phyloP scores from a whole-genome alignment of 2,888 invertebrate species.

The Adela reaumurella region DNA sequence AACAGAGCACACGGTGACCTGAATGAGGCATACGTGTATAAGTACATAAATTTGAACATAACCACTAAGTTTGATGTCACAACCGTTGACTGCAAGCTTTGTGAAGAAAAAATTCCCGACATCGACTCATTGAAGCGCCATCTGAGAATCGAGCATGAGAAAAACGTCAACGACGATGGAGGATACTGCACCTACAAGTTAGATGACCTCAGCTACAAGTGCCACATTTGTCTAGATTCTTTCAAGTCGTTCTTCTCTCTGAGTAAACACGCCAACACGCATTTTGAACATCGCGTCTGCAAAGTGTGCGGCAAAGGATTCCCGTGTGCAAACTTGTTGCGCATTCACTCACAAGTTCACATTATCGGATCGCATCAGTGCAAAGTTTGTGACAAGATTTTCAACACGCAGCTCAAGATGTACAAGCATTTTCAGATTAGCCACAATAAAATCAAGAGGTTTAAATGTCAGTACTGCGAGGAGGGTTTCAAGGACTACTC shows the following conservation, averaged over 20 bases:
- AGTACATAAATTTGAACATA: too few relatives aligned
- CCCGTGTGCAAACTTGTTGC: conserved; percentile 17
- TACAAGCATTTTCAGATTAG: neutral
- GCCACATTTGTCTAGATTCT: neutral
- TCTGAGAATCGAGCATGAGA: neutral
- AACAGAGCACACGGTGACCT: neutral
- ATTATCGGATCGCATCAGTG: conserved; percentile 18
- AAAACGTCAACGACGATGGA: neutral
- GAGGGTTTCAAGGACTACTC: neutral
- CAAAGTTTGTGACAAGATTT: neutral
- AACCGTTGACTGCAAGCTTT: neutral
- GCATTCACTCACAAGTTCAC: neutral
- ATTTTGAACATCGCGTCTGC: conserved; percentile 20
- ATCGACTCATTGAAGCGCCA: neutral
- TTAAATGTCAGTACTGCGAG: neutral
- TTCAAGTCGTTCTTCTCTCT: neutral
- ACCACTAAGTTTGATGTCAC: neutral
- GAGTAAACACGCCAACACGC: conserved; percentile 17
- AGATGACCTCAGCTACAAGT: neutral
- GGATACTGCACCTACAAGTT: neutral
- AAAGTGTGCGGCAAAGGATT: conserved; percentile 21
- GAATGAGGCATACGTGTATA: too few relatives aligned
- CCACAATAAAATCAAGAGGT: neutral
- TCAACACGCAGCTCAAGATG: neutral
- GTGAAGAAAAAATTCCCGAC: neutral